Conservation (phyloP, 2,113 vertebrate species). For the Hystrix brachyura region DNA sequence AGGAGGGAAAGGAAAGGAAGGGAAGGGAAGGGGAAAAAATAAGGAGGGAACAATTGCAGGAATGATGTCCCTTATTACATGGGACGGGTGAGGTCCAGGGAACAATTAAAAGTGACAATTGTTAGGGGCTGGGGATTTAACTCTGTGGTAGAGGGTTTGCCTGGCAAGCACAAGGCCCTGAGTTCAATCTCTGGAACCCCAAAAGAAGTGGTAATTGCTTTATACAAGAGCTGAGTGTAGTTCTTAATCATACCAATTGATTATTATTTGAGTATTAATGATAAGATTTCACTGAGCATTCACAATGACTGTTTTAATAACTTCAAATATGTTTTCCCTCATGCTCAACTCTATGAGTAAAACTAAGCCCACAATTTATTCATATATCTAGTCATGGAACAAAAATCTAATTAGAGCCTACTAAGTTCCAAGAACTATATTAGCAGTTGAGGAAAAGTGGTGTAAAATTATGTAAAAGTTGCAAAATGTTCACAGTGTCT, state of each 20-base stretch:
- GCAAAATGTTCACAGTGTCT: neutral
- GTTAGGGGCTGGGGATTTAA: too few species aligned
- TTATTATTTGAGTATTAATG: neutral
- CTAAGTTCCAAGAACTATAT: neutral
- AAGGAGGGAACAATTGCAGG: neutral
- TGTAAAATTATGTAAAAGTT: neutral
- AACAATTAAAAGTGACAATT: neutral
- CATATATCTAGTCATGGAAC: neutral
- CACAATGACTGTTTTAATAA: neutral
- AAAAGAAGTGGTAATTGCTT: neutral
- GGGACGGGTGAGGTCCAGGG: neutral
- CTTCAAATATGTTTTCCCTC: neutral
- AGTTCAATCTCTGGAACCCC: too few species aligned
- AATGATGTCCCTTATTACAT: neutral
- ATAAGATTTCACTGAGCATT: neutral
- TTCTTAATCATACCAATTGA: neutral
- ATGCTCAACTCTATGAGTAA: neutral
- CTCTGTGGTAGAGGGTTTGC: too few species aligned
- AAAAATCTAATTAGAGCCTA: conserved; percentile 27
- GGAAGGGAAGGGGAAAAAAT: neutral
- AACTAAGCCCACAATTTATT: neutral
- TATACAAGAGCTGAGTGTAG: neutral
- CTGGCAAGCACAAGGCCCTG: too few species aligned
- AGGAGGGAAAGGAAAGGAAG: neutral
- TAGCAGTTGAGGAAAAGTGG: neutral